Conservation (phyloP, 2,797 vertebrate species). For the Xenopus petersii region DNA sequence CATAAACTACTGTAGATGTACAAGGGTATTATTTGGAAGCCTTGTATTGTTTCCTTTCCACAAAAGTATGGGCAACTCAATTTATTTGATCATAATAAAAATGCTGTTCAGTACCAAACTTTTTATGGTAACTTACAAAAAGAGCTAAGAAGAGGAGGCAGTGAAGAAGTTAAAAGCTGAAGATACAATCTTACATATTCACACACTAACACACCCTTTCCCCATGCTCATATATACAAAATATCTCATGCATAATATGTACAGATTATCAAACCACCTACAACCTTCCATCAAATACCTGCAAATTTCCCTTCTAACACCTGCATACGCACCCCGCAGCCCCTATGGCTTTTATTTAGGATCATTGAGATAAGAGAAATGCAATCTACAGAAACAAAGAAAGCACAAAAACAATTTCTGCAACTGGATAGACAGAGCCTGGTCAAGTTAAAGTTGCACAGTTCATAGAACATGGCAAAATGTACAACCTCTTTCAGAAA, state of each 20-base stretch:
- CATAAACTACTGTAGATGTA: too few species aligned
- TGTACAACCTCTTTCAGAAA: not conserved
- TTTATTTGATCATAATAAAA: too few species aligned
- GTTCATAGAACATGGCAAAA: not conserved
- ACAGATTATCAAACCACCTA: conserved; percentile 36
- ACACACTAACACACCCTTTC: conserved; percentile 7
- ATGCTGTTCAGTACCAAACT: too few species aligned
- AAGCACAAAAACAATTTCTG: not conserved
- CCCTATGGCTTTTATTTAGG: conserved; percentile 1
- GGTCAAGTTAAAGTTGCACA: not conserved
- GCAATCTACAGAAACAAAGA: not conserved
- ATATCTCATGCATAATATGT: conserved; percentile 41
- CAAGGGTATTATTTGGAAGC: too few species aligned
- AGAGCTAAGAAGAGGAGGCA: not conserved
- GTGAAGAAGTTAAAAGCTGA: conserved; percentile 12
- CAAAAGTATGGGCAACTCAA: too few species aligned
- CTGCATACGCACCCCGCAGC: not conserved
- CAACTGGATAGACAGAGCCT: not conserved
- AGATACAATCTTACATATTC: conserved; percentile 2
- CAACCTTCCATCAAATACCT: not conserved
- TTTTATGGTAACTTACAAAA: too few species aligned
- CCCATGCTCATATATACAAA: conserved; percentile 41
- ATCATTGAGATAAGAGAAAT: too few species aligned
- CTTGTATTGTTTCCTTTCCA: too few species aligned
- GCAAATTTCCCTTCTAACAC: not conserved